Evolutionary conservation across 2,113 vertebrate genomes (phyloP), one percentile per base, ranked within the genome.

Genomic region (Pontoporia blainvillei): DNA sequence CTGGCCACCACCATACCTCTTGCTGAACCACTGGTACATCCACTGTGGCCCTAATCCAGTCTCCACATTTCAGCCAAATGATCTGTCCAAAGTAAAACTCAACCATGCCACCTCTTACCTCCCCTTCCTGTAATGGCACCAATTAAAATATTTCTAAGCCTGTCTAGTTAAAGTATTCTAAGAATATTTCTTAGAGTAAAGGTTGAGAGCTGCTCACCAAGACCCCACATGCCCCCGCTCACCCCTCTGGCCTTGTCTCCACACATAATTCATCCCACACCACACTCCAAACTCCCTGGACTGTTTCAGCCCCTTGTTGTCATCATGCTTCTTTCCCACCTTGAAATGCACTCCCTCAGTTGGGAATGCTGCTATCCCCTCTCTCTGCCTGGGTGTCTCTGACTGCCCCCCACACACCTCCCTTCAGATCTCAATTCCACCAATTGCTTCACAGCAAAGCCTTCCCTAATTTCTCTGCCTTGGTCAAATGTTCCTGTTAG

Each of bases 111-210:
- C 54, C 8, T 71, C 27, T 2, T 49, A 10, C n/a, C 8, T 73
- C 44, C 17, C 17, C 25, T 75, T 39, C 9, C 59, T 83, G 5
- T 25, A 64, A 64, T 20, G 39, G 39, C 8, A 29, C 34, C 25
- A 75, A 66, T 79, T 46, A 34, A 81, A 86, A 49, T 36, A 21
- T 73, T 49, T 59, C 41, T 23, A 84, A 72, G 39, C 36, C 34
- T 39, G 39, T 21, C 66, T 34, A 49, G 14, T 49, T 79, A 36
- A 79, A 36, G 76, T 79, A 57, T 36, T 88, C 29, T 46, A n/a
- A 41, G 41, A 83, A 39, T 67, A 69, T 20, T 82, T 81, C 34
- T 83, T 84, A 44, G 23, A 78, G 25, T 72, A 64, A 90, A 95
- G 57, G 9, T 41, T 3, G 23, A 46, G 10, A 54, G 5, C 29